Conservation (phyloP, 2,888 invertebrate species). For the Ethmia dodecea region DNA sequence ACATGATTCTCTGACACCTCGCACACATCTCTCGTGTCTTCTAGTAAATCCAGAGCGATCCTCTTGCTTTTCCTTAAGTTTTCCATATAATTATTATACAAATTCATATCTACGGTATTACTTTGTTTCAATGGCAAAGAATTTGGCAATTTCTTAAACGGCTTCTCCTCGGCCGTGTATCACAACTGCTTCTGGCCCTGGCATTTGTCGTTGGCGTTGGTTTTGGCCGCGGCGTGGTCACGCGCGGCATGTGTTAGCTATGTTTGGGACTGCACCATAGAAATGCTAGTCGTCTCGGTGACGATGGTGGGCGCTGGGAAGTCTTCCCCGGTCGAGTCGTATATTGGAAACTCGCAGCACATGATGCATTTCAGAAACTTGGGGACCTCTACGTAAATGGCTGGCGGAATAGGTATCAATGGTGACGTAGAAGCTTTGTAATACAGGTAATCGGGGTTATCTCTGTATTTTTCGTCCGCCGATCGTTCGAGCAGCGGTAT, state of each 20-base stretch:
- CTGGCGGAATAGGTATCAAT: conserved; percentile 91
- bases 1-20: conserved; percentile 24
- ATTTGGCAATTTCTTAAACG: conserved; percentile 60
- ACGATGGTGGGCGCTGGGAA: conserved; percentile 79
- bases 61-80: conserved; percentile 56
- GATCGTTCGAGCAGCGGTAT: conserved; percentile 92
- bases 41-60: conserved; percentile 59
- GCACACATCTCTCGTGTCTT: conserved; percentile 52
- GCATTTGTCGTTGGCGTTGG: conserved; percentile 39
- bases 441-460: conserved; percentile 90
- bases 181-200: conserved; percentile 65
- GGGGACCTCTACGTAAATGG: conserved; percentile 92
- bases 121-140: conserved; percentile 66
- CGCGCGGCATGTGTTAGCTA: conserved; percentile 80
- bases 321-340: conserved; percentile 84
- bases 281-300: conserved; percentile 84
- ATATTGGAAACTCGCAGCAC: conserved; percentile 94
- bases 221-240: conserved; percentile 57
- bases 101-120: conserved; percentile 65
- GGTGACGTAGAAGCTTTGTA: conserved; percentile 94
- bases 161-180: conserved; percentile 63
- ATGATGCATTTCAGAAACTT: conserved; percentile 87
- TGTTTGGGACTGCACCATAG: conserved; percentile 83
- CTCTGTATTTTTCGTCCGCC: conserved; percentile 92
- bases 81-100: conserved; percentile 65